Evolutionary conservation across 2,113 vertebrate species (phyloP).

Genomic region (Corapipo altera): DNA sequence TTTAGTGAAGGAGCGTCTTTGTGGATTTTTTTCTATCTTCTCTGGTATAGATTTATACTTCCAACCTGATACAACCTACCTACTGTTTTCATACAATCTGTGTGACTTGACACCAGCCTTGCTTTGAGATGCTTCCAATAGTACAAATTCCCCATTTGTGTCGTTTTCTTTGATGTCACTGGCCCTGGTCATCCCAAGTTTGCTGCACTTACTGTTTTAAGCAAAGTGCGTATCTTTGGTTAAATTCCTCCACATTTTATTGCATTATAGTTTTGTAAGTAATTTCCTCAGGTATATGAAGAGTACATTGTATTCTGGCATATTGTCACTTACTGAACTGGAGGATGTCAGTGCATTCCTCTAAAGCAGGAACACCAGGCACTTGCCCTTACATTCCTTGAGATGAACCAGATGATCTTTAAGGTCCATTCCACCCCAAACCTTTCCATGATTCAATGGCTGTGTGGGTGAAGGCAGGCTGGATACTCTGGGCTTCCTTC

Average conservation of each 20-base stretch:
- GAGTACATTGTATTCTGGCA: background rate
- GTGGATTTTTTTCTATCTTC: background rate
- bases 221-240: background rate
- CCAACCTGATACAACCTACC: background rate
- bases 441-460: background rate
- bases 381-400: background rate
- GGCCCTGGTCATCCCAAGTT: background rate
- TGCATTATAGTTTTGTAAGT: background rate
- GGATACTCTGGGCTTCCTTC: background rate
- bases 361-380: background rate
- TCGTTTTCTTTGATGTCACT: background rate
- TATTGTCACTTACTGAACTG: background rate
- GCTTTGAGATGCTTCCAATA: background rate
- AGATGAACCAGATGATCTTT: background rate
- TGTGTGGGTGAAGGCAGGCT: background rate
- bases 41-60: background rate
- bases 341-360: background rate
- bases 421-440: background rate
- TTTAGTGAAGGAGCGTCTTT: background rate
- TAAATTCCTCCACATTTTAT: fast-evolving
- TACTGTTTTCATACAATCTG: fast-evolving
- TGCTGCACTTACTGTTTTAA: background rate
- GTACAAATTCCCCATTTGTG: background rate
- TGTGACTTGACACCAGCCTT: background rate
- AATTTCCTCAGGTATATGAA: background rate